phyloP scores from a whole-genome alignment of 2,888 invertebrate species.

The Baccha elongata region DNA sequence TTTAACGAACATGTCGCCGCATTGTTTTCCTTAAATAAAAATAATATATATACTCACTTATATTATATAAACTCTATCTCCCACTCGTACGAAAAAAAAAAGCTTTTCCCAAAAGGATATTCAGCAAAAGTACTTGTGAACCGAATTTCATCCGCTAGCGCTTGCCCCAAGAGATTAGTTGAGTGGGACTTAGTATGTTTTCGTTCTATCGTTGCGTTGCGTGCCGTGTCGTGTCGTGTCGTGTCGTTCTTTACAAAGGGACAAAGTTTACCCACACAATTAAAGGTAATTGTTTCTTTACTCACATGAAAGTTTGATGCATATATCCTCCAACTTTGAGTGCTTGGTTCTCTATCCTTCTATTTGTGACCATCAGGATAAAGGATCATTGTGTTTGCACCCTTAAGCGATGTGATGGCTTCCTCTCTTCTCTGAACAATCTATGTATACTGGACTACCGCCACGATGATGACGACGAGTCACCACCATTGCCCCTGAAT shows the following conservation, averaged over 20 bases:
- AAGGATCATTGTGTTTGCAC: constrained; percentile 19
- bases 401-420: constrained; percentile 11
- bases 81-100: background rate
- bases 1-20: constrained; percentile 30
- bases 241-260: constrained; percentile 16
- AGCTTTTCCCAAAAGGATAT: constrained; percentile 31
- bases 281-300: constrained; percentile 57
- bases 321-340: constrained; percentile 12
- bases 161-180: constrained; percentile 9
- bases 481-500: background rate
- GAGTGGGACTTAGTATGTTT: constrained; percentile 22
- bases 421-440: constrained; percentile 25
- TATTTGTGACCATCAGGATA: constrained; percentile 23
- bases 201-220: constrained; percentile 48
- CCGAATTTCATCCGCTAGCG: constrained; percentile 20
- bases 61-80: background rate
- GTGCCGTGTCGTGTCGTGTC: background rate
- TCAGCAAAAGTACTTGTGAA: constrained; percentile 39
- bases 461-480: background rate
- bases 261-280: constrained; percentile 60
- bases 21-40: constrained; percentile 33
- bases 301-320: constrained; percentile 37
- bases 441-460: constrained; percentile 4
- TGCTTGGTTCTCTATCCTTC: constrained; percentile 2
- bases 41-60: background rate